phyloP scores from a whole-genome alignment of 2,113 vertebrate genomes.

The Oriolus oriolus region DNA sequence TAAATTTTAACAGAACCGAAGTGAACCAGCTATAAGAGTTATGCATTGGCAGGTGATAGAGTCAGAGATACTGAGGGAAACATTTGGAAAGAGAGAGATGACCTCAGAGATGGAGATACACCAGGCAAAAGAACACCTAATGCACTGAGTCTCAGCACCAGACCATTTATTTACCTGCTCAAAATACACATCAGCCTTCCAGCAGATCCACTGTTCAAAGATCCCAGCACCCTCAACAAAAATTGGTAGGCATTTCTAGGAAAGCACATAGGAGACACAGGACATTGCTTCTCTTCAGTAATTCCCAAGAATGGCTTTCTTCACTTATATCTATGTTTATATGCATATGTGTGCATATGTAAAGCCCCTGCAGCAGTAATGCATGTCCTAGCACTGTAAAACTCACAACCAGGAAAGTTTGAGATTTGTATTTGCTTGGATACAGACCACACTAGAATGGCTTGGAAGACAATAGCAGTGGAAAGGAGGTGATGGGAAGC shows the following conservation, averaged over 20 bases:
- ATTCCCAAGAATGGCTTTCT: neutral
- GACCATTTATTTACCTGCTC: neutral
- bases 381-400: neutral
- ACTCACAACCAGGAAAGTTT: neutral
- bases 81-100: neutral
- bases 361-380: neutral
- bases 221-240: neutral
- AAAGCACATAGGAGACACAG: neutral
- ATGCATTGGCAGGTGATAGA: neutral
- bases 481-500: neutral
- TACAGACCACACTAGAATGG: neutral
- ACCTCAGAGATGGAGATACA: neutral
- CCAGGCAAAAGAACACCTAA: neutral
- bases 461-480: neutral
- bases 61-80: neutral
- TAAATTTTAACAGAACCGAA: neutral
- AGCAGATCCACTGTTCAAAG: neutral
- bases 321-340: neutral
- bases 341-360: neutral
- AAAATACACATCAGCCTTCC: neutral
- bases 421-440: neutral
- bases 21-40: neutral
- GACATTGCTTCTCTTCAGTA: neutral
- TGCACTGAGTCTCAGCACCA: neutral
- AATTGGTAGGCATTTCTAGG: neutral